phyloP scores from a whole-genome alignment of 2,888 invertebrate genomes.

The Trichacis sp. region DNA sequence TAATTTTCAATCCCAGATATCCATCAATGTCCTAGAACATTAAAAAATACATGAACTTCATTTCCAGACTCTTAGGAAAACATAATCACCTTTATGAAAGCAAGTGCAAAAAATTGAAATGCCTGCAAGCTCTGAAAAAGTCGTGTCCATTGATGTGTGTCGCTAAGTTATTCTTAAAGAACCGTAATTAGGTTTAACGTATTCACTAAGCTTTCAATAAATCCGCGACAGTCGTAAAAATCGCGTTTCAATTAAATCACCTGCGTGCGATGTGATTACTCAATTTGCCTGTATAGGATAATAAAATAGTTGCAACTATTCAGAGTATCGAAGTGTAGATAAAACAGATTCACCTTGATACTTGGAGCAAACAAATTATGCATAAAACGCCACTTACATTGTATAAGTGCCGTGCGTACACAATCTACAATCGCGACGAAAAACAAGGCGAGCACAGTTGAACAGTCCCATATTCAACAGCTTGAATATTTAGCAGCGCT shows the following conservation, averaged over 20 bases:
- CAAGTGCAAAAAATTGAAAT: neutral
- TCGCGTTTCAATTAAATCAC: neutral
- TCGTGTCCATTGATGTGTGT: neutral
- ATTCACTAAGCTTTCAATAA: neutral
- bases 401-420: conserved; percentile 6
- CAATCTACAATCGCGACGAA: conserved; percentile 22
- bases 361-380: conserved; percentile 21
- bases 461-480: conserved; percentile 22
- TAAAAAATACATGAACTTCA: too few species aligned
- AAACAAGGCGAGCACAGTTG: conserved; percentile 16
- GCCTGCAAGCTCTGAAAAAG: neutral
- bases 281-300: neutral
- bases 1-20: too few species aligned
- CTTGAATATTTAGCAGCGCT: conserved; percentile 34
- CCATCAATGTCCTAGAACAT: too few species aligned
- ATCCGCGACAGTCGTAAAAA: neutral
- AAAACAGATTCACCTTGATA: too few species aligned
- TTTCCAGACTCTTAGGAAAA: too few species aligned
- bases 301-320: neutral
- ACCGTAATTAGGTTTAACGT: neutral
- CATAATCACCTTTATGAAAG: too few species aligned
- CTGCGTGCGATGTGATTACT: neutral
- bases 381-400: conserved; percentile 16
- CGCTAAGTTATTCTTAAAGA: conserved; percentile 1
- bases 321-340: neutral